These are phyloP conservation scores for Mesembrinibis cayennensis DNA, from an alignment of 2,113 vertebrate genomes.

Conservation along the genomic window DNA sequence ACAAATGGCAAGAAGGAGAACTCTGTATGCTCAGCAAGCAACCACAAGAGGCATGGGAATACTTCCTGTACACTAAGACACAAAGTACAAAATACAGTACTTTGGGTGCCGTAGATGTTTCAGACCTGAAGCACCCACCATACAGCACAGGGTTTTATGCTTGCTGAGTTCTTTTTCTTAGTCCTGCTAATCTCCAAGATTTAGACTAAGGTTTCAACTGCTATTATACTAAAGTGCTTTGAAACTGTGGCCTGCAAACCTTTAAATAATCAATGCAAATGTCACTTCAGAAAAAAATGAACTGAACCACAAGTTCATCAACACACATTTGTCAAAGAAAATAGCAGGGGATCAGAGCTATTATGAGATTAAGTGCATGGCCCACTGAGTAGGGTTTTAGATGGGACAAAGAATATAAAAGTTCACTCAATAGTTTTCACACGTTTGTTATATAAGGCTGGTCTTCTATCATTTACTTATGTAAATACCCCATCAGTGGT, in stretches of 20 bases:
- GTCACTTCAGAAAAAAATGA: slow-evolving; percentile 62
- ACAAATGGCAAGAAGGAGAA: not conserved
- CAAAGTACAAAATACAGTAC: not conserved
- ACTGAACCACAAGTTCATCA: slow-evolving; percentile 78
- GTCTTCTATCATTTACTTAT: slow-evolving; percentile 62
- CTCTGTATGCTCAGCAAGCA: not conserved
- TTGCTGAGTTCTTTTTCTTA: slow-evolving; percentile 19
- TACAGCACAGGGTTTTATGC: not conserved
- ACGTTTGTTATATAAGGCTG: slow-evolving; percentile 72
- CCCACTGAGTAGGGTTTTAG: slow-evolving; percentile 79
- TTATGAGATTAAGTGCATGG: slow-evolving; percentile 87
- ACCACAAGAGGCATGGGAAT: not conserved
- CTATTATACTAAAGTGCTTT: slow-evolving; percentile 66
- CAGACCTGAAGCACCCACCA: slow-evolving; percentile 31
- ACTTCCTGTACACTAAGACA: not conserved
- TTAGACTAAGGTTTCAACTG: slow-evolving; percentile 65
- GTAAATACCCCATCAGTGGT: slow-evolving; percentile 54
- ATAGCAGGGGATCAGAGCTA: slow-evolving; percentile 80
- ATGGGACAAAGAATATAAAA: slow-evolving; percentile 80
- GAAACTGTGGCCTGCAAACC: slow-evolving; percentile 61
- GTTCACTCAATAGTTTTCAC: slow-evolving; percentile 79
- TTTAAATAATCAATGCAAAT: slow-evolving; percentile 73
- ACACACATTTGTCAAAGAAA: slow-evolving; percentile 84
- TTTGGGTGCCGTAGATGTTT: slow-evolving; percentile 7
- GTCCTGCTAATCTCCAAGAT: slow-evolving; percentile 32